phyloP scores from a whole-genome alignment of 2,113 vertebrate species.

The Tragelaphus scriptus region DNA sequence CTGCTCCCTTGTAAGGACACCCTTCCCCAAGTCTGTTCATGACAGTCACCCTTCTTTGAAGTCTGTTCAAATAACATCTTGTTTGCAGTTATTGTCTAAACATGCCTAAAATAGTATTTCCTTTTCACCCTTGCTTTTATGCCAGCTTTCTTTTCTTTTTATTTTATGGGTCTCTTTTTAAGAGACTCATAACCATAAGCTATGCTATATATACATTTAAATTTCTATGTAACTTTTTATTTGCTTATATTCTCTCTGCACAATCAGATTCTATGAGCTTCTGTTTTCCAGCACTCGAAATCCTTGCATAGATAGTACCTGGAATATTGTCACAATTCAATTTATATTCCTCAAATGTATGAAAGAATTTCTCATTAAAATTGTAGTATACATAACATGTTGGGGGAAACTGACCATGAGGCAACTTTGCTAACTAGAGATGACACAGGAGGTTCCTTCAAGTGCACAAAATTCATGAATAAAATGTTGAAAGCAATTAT shows the following conservation, averaged over 20 bases:
- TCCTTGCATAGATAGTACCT: background rate
- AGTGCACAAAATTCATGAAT: background rate
- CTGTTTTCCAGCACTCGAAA: background rate
- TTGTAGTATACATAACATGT: background rate
- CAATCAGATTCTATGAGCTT: background rate
- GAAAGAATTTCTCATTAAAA: background rate
- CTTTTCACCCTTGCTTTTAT: background rate
- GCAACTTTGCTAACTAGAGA: background rate
- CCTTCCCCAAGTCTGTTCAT: background rate
- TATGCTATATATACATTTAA: background rate
- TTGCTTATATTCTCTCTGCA: background rate
- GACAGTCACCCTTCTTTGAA: background rate
- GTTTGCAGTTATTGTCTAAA: background rate
- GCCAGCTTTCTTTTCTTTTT: background rate
- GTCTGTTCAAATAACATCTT: background rate
- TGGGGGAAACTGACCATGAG: background rate
- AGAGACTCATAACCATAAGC: background rate
- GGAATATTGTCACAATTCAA: background rate
- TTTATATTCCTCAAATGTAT: background rate
- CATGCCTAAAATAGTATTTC: background rate
- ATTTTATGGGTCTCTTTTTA: background rate
- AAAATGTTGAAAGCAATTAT: background rate
- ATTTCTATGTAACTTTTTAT: background rate
- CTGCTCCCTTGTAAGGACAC: background rate
- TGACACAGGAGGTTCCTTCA: background rate